Base-by-base conservation (phyloP, 2,888 invertebrate species). In the Minunthozetes semirufus region DNA sequence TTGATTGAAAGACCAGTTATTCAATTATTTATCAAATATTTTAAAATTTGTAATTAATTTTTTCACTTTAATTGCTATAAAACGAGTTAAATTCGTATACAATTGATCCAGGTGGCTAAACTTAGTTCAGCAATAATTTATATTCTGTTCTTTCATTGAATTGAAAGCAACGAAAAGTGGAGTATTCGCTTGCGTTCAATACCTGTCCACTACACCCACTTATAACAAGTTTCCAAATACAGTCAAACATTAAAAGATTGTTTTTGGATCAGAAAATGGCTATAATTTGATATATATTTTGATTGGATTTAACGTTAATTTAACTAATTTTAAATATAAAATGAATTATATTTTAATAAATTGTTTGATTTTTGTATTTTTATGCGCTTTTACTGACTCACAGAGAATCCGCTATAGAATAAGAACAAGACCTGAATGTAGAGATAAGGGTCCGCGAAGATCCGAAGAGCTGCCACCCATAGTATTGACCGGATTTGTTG, bases 401-500 rank as follows among this genome's bases (percentile, higher is more conserved):
- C 9, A n/a, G n/a, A n/a, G 61, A 61, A 61, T 61, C 13, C 61
- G 61, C 6, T 61, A 61, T 61, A 22, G 29, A 25, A 13, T 61
- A 22, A 22, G 61, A n/a, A 73, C 42, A 13, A 17, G 63, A 42
- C 73, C 50, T 33, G 73, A 73, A 25, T 73, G 73, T 42, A 38
- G 66, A 0, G 73, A 73, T 42, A 73, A 73, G 22, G 63, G 42
- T 17, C 73, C 73, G n/a, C 27, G 66, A 66, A 29, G 61, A 25
- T 1, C 22, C 15, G 17, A 59, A 22, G 73, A 73, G 22, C 27
- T 73, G 29, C 25, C 73, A 13, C 29, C n/a, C 22, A 78, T 53
- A 80, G 79, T 72, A 80, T 79, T 79, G 81, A 79, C 17, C 74
- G 78, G 78, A 27, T 76, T 74, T 33, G 75, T 79, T 9, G 77